A percentile compares a stretch with the other conserved stretches of the same genome.
Conservation (phyloP, 2,797 vertebrate genomes). For the Acipenser oxyrinchus region DNA sequence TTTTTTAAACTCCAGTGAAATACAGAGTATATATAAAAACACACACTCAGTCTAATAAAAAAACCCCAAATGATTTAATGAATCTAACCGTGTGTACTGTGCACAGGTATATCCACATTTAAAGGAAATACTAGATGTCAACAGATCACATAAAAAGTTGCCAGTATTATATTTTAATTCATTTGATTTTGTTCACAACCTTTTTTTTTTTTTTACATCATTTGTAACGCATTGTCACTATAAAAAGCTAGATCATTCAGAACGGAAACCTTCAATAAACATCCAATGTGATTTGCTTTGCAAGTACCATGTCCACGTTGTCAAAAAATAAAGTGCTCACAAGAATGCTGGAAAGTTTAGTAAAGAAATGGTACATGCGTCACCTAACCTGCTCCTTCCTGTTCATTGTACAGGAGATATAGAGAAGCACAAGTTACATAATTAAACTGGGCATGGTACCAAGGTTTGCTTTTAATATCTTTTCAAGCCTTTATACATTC, state of each 20-base stretch:
- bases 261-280: conserved; percentile 9
- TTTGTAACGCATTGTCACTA: conserved; percentile 13
- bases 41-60: too few species aligned
- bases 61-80: too few species aligned
- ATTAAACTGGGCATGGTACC: too few species aligned
- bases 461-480: too few species aligned
- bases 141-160: conserved; percentile 7
- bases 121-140: neutral
- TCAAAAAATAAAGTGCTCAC: conserved; percentile 10
- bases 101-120: neutral
- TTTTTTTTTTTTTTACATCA: conserved; percentile 13
- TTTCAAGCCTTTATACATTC: too few species aligned
- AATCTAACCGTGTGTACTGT: too few species aligned
- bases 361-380: conserved; percentile 3
- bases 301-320: conserved; percentile 8
- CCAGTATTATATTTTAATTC: conserved; percentile 12
- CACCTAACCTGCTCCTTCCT: too few species aligned
- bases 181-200: conserved; percentile 7
- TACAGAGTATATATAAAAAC: too few species aligned
- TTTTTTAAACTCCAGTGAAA: too few species aligned
- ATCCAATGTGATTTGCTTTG: conserved; percentile 5
- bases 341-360: conserved; percentile 12
- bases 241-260: conserved; percentile 10
- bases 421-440: too few species aligned
- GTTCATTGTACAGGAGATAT: too few species aligned